Conservation (phyloP, 1,140 invertebrate genomes). For the Anastrepha ludens region DNA sequence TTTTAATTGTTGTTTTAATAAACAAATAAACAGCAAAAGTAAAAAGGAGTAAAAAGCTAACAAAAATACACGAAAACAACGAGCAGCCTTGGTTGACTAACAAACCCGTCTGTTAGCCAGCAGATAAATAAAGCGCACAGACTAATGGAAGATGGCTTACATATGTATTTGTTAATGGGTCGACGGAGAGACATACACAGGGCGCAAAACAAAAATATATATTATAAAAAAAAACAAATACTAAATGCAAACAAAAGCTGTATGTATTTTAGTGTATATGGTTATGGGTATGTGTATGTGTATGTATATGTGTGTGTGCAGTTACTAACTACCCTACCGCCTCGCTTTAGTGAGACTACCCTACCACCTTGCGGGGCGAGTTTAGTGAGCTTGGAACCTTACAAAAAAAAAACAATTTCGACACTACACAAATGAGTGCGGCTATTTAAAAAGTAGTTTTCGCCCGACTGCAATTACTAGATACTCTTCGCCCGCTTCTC, state of each 20-base stretch:
- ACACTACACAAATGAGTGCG: background rate
- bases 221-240: background rate
- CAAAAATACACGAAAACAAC: too few species aligned
- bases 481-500: background rate
- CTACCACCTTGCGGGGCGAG: background rate
- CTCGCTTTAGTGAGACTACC: background rate
- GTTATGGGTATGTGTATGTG: too few species aligned
- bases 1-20: too few species aligned
- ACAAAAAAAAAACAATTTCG: background rate
- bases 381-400: background rate
- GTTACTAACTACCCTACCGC: background rate
- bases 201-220: background rate
- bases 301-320: too few species aligned
- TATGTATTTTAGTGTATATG: too few species aligned
- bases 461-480: background rate
- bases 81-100: too few species aligned
- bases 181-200: too few species aligned
- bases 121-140: too few species aligned
- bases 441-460: conserved; percentile 5
- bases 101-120: too few species aligned
- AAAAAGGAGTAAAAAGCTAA: too few species aligned
- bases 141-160: background rate
- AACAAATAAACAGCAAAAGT: too few species aligned
- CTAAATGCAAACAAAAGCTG: background rate
- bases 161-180: background rate